phyloP scores from a whole-genome alignment of 2,888 invertebrate genomes.

The Hirudinaria manillensis region DNA sequence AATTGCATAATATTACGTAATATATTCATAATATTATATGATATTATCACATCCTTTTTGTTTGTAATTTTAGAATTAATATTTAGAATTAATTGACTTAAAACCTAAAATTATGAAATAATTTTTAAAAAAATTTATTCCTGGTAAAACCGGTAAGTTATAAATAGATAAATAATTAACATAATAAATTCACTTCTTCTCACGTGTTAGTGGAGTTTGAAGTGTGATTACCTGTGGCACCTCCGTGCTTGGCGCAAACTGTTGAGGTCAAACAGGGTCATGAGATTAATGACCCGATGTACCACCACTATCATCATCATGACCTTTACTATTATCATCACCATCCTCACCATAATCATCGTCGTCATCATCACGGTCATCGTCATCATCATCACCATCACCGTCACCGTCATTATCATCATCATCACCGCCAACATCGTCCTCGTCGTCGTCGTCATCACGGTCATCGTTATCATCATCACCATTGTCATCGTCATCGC shows the following conservation, averaged over 20 bases:
- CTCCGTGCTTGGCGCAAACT: conserved; percentile 14
- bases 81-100: too few species aligned
- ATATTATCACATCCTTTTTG: too few species aligned
- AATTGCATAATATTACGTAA: too few species aligned
- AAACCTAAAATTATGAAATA: too few species aligned
- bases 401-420: not conserved
- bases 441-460: conserved; percentile 6
- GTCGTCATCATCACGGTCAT: not conserved
- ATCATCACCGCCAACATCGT: not conserved
- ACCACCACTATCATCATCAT: not conserved
- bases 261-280: not conserved
- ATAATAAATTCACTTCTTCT: not conserved
- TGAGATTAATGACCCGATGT: not conserved
- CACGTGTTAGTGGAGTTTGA: not conserved
- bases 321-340: not conserved
- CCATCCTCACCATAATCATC: not conserved
- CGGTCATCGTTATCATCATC: not conserved
- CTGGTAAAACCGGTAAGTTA: too few species aligned
- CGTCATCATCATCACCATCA: not conserved
- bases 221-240: not conserved
- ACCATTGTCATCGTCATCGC: not conserved
- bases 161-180: not conserved
- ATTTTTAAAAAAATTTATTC: too few species aligned
- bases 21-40: too few species aligned
- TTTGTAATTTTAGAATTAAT: too few species aligned